These are phyloP conservation scores for Rugalucina vietnamica DNA, from an alignment of 2,888 invertebrate genomes.

Conservation along the genomic window DNA sequence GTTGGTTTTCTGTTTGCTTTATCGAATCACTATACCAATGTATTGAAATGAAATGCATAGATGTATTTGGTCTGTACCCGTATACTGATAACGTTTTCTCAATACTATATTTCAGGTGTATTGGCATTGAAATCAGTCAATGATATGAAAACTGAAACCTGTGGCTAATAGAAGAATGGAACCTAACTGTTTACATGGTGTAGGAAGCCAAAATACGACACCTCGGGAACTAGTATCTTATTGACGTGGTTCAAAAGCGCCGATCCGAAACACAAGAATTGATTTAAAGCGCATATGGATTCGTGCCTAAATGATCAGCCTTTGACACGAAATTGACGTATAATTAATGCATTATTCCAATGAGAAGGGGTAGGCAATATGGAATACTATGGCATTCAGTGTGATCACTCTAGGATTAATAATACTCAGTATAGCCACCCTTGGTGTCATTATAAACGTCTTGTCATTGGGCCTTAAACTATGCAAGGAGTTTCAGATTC, in stretches of 20 bases:
- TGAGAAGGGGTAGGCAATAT: slow-evolving; percentile 10
- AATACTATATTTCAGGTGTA: slow-evolving; percentile 20
- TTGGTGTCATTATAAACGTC: slow-evolving; percentile 64
- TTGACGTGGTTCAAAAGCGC: background rate
- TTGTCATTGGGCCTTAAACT: slow-evolving; percentile 67
- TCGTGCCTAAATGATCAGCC: background rate
- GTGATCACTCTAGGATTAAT: slow-evolving; percentile 45
- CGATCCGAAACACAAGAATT: background rate
- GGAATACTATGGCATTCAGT: slow-evolving; percentile 43
- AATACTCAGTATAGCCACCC: slow-evolving; percentile 53
- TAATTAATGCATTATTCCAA: slow-evolving; percentile 1
- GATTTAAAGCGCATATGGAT: background rate
- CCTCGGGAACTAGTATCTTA: background rate
- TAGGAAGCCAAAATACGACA: background rate
- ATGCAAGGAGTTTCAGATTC: slow-evolving; percentile 67
- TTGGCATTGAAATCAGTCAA: slow-evolving; percentile 11
- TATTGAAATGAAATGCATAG: too few relatives aligned
- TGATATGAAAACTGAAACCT: slow-evolving; percentile 18
- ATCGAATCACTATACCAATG: too few relatives aligned
- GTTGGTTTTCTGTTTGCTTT: too few relatives aligned
- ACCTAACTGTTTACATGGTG: background rate
- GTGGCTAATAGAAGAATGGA: background rate
- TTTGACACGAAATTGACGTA: slow-evolving; percentile 4
- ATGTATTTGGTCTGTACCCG: too few relatives aligned
- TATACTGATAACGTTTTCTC: slow-evolving; percentile 6